Base-by-base conservation (phyloP, 2,888 invertebrate species). In the Aproaerema taeniolella region DNA sequence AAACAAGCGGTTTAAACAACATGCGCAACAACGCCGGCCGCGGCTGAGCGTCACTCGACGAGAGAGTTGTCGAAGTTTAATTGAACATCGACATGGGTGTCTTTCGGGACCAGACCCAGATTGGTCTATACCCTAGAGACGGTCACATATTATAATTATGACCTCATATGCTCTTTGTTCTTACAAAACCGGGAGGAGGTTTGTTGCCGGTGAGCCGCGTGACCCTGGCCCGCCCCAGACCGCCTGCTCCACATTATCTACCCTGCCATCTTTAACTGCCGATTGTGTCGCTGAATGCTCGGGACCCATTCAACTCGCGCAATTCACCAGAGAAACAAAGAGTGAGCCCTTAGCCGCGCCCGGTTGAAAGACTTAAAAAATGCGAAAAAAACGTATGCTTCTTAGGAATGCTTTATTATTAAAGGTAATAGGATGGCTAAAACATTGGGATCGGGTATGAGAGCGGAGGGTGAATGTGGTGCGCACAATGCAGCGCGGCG, bases 31-130 rank as follows among this genome's bases (percentile, higher is more conserved):
- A n/a, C n/a, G n/a, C n/a, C n/a, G n/a, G n/a, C n/a, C n/a, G n/a
- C n/a, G n/a, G n/a, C n/a, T n/a, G n/a, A n/a, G n/a, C n/a, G n/a
- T n/a, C n/a, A n/a, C n/a, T 20, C 88, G 89, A 7, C 16, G 11
- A 5, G 13, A 16, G 47, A 88, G 88, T 88, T 89, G 89, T 88
- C 89, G 88, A 91, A 91, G 90, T 91, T 91, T 91, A 91, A 91
- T 91, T 90, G 90, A 90, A 89, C 60, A 47, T 58, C 49, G 57
- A 34, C 51, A 41, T 49, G 36, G 38, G 42, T 42, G 43, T 49
- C 55, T 39, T 40, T 45, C 39, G 59, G 55, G 61, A 57, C 47
- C 45, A 32, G 48, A 45, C 50, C 53, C 51, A 53, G 56, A 61
- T 59, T 58, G 57, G 49, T 48, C 49, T 43, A 32, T 36, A 33